Base-by-base conservation (phyloP, 2,797 vertebrate genomes). In the Cuniculus paca region DNA sequence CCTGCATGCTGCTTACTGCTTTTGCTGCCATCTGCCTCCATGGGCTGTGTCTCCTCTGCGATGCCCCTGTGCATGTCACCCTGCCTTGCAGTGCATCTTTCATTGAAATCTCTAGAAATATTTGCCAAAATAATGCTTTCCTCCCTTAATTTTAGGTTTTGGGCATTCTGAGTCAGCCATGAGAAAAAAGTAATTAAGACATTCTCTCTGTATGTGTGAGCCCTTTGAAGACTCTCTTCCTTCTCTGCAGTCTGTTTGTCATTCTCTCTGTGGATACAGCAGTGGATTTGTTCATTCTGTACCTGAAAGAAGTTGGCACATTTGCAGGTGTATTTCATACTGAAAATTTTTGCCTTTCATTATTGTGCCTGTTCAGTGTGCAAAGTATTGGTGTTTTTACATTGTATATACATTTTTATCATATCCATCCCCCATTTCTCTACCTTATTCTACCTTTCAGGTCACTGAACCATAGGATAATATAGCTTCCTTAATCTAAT, bases 61-160 rank as follows among this genome's bases (percentile, higher is more conserved):
- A 19, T n/a, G 31, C 14, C 16, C 34, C 14, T 63, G 5, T n/a
- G 6, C 34, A 8, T n/a, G 14, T 3, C 34, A n/a, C 34, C 16
- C 1, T 34, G 4, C 13, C 61, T n/a, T 65, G 34, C 5, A 65
- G 14, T 12, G 34, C 34, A 65, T 65, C 13, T 17, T n/a, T 14
- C 5, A n/a, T 16, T 65, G 14, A 65, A n/a, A 6, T 17, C 4
- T n/a, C 34, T 65, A n/a, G 0, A 19, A 65, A 19, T 17, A 0
- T 65, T 6, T 19, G 63, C 63, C 63, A 17, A 17, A n/a, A 3
- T n/a, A 19, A 65, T 7, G 16, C 16, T 8, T 65, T n/a, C 13
- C 12, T 63, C 13, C 34, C 6, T 65, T n/a, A 17, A 7, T 17
- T 65, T 65, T 17, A 6, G 6, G 14, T 65, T 5, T 9, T 65